Base-by-base conservation (phyloP, 1,140 invertebrate genomes). In the Drosophila bipectinata region DNA sequence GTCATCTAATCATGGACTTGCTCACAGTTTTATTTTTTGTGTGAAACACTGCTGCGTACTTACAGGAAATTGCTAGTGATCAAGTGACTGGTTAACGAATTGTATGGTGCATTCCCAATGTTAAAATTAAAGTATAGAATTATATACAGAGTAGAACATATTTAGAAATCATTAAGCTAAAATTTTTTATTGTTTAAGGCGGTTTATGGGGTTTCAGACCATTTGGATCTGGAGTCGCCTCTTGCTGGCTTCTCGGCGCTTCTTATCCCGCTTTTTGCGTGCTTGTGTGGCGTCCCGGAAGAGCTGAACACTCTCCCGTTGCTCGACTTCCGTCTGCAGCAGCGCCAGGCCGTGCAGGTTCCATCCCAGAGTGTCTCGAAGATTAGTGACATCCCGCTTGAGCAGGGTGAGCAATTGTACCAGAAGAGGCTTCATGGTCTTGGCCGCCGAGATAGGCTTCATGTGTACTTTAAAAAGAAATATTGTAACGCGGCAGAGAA, bases 381-480 rank as follows among this genome's bases (percentile, higher is more conserved):
- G 58, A 14, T 84, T 63, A 8, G 71, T 57, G 0, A 91, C 75
- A 21, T 81, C 87, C 10, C 53, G 41, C 14, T 89, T 82, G 1
- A 92, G 73, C 47, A 79, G 54, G 4, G 26, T 47, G 0, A 92
- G 69, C 4, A 92, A 68, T 18, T 77, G 75, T 2, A 78, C 94
- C 48, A 98, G 90, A 26, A 95, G 92, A 18, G 95, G 93, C 45
- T 97, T 91, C 53, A 98, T 92, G 41, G 94, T 92, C 45, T 94
- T 92, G 87, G 94, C 96, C 7, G 94, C 94, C 0, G 95, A 93
- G 24, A 99, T 95, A 63, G 98, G 96, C 62, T 95, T 95, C 91
- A 97, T 96, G 92, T 99, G 97, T 15, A 98, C 94, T 91, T 94
- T 95, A 55, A 98, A 93, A 4, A 99, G 93, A 91, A 97, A 98